Percentiles rank a stretch among this genome's conserved stretches.
Evolutionary conservation across 2,888 invertebrate species (phyloP).

Genomic region (Tenthredo notha): DNA sequence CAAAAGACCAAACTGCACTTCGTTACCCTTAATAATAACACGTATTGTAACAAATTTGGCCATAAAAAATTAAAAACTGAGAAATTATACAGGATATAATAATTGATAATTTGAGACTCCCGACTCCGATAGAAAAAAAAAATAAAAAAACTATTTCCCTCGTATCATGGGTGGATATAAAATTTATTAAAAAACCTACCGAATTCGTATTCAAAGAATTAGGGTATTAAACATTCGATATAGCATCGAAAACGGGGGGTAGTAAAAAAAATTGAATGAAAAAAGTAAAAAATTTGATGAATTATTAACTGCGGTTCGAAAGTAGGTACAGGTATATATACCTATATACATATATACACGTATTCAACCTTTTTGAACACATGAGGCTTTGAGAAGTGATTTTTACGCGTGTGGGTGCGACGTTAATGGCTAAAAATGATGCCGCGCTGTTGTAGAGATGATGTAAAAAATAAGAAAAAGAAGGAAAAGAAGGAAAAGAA

Average conservation of each 20-base stretch:
- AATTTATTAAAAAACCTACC: no score
- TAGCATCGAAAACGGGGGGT: no score
- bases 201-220: no score
- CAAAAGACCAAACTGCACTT: background rate
- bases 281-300: background rate
- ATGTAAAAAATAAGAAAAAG: background rate
- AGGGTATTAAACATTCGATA: no score
- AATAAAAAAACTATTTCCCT: no score
- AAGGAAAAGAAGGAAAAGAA: background rate
- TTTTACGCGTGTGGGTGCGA: constrained; percentile 6
- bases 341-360: background rate
- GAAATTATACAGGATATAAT: no score
- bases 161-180: no score
- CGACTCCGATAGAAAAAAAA: no score
- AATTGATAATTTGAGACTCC: no score
- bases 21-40: background rate
- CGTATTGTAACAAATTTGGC: background rate
- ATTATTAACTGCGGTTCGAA: background rate
- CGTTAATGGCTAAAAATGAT: constrained; percentile 14
- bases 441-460: background rate
- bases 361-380: background rate
- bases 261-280: no score
- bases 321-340: background rate
- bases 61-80: no score
- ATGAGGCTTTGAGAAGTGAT: background rate